A percentile compares a stretch with the other conserved stretches of the same genome.
Evolutionary conservation across 2,888 invertebrate genomes (phyloP).

Genomic region (Lutraria lutraria): DNA sequence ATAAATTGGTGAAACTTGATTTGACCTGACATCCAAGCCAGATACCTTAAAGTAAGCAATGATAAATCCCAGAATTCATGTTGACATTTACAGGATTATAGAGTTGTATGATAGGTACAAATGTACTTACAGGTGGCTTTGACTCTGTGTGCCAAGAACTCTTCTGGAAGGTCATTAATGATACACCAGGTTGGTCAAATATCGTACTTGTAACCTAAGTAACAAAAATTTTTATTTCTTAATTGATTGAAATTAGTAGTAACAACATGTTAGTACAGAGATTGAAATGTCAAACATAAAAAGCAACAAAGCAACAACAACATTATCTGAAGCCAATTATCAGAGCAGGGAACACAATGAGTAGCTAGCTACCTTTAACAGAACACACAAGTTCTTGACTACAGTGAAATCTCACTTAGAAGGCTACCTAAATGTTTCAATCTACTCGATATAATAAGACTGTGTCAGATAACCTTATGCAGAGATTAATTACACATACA

Average conservation of each 20-base stretch:
- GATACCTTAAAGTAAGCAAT: no score
- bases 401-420: no score
- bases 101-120: background rate
- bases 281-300: background rate
- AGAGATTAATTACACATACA: no score
- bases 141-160: conserved; percentile 83
- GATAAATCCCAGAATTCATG: no score
- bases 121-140: conserved; percentile 79
- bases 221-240: conserved; percentile 13
- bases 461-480: no score
- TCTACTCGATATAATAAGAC: no score
- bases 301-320: background rate
- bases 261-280: background rate
- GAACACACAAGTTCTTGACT: no score
- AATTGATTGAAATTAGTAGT: background rate
- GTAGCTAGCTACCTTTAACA: background rate
- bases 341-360: background rate
- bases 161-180: conserved; percentile 81
- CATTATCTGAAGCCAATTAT: background rate
- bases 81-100: no score
- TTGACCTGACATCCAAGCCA: no score
- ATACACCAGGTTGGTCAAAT: conserved; percentile 78
- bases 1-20: no score
- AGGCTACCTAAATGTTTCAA: no score
- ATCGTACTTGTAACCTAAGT: conserved; percentile 70